phyloP scores from a whole-genome alignment of 2,797 vertebrate genomes.

The Leucoraja ocellata region DNA sequence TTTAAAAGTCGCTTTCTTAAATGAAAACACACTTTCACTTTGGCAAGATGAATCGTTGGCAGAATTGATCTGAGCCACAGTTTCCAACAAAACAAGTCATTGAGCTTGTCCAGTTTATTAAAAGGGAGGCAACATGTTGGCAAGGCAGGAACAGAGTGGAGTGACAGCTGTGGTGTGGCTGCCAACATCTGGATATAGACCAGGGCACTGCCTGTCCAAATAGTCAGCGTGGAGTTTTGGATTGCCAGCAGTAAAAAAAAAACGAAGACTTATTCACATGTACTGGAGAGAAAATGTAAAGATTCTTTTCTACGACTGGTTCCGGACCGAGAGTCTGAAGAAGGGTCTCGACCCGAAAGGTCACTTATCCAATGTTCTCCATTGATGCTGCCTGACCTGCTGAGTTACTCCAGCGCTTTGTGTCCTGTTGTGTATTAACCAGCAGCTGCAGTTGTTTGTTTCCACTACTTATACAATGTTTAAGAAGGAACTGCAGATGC shows the following conservation, averaged over 20 bases:
- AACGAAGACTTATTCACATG: neutral
- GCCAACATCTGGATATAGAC: neutral
- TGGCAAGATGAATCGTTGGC: neutral
- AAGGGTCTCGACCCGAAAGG: too few species aligned
- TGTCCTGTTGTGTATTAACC: too few species aligned
- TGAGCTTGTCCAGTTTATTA: neutral
- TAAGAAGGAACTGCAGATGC: too few species aligned
- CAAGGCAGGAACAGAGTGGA: neutral
- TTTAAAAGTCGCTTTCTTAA: neutral
- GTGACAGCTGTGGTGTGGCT: neutral
- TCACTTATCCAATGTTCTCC: too few species aligned
- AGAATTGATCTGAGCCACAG: neutral
- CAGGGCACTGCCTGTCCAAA: neutral
- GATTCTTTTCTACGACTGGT: neutral
- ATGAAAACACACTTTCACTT: neutral
- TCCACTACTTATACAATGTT: too few species aligned
- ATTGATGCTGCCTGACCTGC: too few species aligned
- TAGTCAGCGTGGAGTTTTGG: neutral
- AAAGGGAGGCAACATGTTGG: neutral
- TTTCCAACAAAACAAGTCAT: slow-evolving; percentile 11
- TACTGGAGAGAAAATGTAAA: neutral
- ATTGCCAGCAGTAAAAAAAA: neutral
- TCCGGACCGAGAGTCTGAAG: too few species aligned
- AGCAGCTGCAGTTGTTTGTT: too few species aligned
- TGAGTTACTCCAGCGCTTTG: too few species aligned